Base-by-base conservation (phyloP, 2,113 vertebrate species). In the Microcebus ravelobensis region DNA sequence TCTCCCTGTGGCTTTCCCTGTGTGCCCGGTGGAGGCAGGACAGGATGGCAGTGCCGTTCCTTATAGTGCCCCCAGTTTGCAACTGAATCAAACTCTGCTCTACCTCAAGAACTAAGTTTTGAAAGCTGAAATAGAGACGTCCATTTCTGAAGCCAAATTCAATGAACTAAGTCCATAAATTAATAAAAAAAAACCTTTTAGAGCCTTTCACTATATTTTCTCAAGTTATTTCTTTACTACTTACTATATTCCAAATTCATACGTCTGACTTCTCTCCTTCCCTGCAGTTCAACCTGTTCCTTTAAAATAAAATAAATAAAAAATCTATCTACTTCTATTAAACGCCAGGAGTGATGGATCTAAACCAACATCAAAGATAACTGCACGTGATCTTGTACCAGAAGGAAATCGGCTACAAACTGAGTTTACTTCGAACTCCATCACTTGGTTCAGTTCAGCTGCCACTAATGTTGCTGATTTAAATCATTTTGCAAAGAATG, bases 1-100 rank as follows among this genome's bases (percentile, higher is more conserved):
- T 67, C 83, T 45, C 8, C 6, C 0, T 0, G 5, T 18, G 17
- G 39, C 3, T 45, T 7, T 59, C 48, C 29, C 50, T 11, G n/a
- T 14, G 27, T 21, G 8, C 29, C 67, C 1, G 18, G 8, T n/a
- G 52, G 52, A 39, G 48, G 20, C 3, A 6, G 15, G 13, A 45
- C 4, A 2, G 20, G 13, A 45, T 39, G 25, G 6, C 10, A 14
- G 8, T 6, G 2, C 25, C 48, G 3, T 20, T 71, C 34, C 71
- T 68, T 15, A 25, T 2, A 7, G 34, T 0, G 50, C 45, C 39
- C 34, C 39, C 14, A 39, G 8, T 36, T n/a, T 45, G 39, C 42
- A 61, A 39, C 12, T 2, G 6, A 39, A 52, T 80, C 25, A 3
- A 74, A 25, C 10, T 52, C 48, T 59, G 25, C 48, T 61, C 79